These are phyloP conservation scores for Pyxicephalus adspersus DNA, from an alignment of 2,113 vertebrate genomes.

Conservation along the genomic window DNA sequence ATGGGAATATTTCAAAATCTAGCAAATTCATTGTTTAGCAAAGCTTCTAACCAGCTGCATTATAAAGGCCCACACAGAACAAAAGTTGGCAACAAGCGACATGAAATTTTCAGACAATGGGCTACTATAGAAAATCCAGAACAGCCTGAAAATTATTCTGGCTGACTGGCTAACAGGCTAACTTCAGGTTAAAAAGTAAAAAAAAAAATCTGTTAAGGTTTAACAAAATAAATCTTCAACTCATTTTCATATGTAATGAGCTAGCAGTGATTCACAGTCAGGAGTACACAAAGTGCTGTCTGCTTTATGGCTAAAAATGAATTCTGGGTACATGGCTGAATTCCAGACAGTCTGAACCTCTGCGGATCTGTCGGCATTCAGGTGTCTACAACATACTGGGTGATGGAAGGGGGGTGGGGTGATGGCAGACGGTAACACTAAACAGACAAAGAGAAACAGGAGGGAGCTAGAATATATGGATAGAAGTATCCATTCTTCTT, in stretches of 20 bases:
- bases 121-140: too few relatives aligned
- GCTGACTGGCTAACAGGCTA: too few relatives aligned
- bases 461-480: slow-evolving; percentile 17
- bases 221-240: background rate
- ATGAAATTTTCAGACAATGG: too few relatives aligned
- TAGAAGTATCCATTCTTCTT: slow-evolving; percentile 18
- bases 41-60: too few relatives aligned
- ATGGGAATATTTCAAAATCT: too few relatives aligned
- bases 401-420: slow-evolving; percentile 42
- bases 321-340: slow-evolving; percentile 44
- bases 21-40: too few relatives aligned
- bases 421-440: slow-evolving; percentile 42
- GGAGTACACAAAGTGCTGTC: slow-evolving; percentile 4
- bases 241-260: background rate
- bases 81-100: too few relatives aligned
- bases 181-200: background rate
- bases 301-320: slow-evolving; percentile 33
- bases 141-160: too few relatives aligned
- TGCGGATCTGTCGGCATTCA: slow-evolving; percentile 51
- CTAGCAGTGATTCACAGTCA: background rate
- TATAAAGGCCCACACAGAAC: too few relatives aligned
- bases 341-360: slow-evolving; percentile 56
- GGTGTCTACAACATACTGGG: slow-evolving; percentile 52
- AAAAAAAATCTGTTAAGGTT: background rate
- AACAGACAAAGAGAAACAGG: slow-evolving; percentile 53